Conservation (phyloP, 2,113 vertebrate species). For the Furnarius figulus region DNA sequence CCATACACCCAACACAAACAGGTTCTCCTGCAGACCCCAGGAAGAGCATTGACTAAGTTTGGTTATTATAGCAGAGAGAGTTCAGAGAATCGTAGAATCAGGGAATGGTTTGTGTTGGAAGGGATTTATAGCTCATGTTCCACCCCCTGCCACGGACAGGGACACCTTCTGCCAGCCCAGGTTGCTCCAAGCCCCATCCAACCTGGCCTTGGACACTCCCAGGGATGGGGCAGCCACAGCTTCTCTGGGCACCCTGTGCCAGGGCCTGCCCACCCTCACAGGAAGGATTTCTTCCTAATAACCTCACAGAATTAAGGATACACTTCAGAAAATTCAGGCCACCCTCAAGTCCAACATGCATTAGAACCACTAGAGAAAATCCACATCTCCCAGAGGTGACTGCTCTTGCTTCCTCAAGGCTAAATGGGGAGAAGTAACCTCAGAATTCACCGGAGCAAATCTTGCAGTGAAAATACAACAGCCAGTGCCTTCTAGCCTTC, state of each 20-base stretch:
- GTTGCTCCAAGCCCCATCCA: fast-evolving
- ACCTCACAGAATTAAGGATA: neutral
- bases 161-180: fast-evolving
- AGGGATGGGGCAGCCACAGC: neutral
- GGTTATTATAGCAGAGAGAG: neutral
- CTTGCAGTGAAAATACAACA: neutral
- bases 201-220: fast-evolving
- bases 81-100: neutral
- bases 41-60: neutral
- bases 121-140: fast-evolving
- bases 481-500: fast-evolving
- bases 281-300: neutral
- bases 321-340: neutral
- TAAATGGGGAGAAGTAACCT: neutral
- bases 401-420: neutral
- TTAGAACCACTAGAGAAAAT: neutral
- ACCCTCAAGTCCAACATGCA: neutral
- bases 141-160: fast-evolving
- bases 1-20: neutral
- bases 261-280: fast-evolving
- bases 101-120: neutral
- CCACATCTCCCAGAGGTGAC: fast-evolving
- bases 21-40: neutral
- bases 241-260: neutral
- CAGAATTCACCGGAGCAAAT: neutral